Conservation (phyloP, 2,113 vertebrate genomes). For the Dolichotis patagonum region DNA sequence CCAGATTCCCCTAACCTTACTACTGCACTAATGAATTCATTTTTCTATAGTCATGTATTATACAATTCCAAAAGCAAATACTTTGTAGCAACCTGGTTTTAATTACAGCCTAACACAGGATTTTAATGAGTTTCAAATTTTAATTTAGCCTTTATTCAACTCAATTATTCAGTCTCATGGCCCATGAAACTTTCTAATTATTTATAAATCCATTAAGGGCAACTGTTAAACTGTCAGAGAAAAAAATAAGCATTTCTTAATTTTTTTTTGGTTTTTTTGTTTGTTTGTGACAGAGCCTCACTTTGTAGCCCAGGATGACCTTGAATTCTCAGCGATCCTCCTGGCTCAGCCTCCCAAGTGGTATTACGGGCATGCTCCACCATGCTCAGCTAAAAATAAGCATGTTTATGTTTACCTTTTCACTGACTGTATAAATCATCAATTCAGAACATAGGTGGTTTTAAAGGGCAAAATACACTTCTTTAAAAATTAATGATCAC, state of each 20-base stretch:
- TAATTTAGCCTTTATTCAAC: constrained; percentile 85
- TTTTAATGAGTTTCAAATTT: constrained; percentile 84
- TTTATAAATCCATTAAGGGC: constrained; percentile 82
- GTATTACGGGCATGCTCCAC: background rate
- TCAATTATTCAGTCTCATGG: constrained; percentile 84
- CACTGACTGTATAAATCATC: constrained; percentile 62
- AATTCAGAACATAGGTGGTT: constrained; percentile 57
- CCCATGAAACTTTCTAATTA: constrained; percentile 85
- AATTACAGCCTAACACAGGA: constrained; percentile 81
- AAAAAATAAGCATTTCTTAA: background rate
- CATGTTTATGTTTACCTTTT: constrained; percentile 55
- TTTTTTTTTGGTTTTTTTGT: background rate
- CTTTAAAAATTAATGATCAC: constrained; percentile 63
- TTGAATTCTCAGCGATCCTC: background rate
- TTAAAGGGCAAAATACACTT: constrained; percentile 15
- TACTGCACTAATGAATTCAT: constrained; percentile 59
- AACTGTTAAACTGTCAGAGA: constrained; percentile 76
- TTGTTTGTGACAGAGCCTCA: background rate
- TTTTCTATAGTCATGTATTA: constrained; percentile 67
- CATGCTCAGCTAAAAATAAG: background rate
- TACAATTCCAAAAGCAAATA: constrained; percentile 79
- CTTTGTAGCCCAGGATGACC: background rate
- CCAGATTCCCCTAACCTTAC: constrained; percentile 26
- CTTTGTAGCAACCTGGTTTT: constrained; percentile 75
- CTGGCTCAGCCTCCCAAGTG: background rate